Conservation (phyloP, 2,113 vertebrate species). For the Sceloporus undulatus region DNA sequence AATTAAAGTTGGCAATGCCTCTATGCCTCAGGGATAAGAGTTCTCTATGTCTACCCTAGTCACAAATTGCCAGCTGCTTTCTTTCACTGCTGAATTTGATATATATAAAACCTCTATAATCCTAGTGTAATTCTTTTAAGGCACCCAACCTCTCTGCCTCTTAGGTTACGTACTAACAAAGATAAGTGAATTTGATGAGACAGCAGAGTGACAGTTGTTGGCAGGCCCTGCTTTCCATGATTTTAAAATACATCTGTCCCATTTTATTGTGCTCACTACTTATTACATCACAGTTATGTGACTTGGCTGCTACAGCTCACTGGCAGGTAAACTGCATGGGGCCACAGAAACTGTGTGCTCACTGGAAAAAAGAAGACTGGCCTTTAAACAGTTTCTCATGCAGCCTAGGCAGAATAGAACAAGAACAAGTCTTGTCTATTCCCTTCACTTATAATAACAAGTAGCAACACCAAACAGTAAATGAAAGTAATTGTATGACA, state of each 20-base stretch:
- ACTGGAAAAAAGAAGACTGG: slow-evolving; percentile 35
- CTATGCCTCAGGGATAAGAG: neutral
- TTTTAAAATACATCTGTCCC: slow-evolving; percentile 61
- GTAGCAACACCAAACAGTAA: neutral
- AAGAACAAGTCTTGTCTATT: neutral
- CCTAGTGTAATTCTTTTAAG: slow-evolving; percentile 53
- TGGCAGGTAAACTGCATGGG: neutral
- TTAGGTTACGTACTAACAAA: slow-evolving; percentile 66
- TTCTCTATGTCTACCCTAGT: neutral
- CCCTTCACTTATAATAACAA: slow-evolving; percentile 10
- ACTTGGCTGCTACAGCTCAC: slow-evolving; percentile 54
- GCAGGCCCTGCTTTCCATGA: slow-evolving; percentile 53
- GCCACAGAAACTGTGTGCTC: slow-evolving; percentile 43
- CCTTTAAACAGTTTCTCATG: slow-evolving; percentile 37
- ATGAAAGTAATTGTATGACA: neutral
- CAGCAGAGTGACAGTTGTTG: slow-evolving; percentile 61
- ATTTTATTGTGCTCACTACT: slow-evolving; percentile 52
- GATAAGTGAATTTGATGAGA: slow-evolving; percentile 63
- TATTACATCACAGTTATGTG: slow-evolving; percentile 64
- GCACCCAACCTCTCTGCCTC: slow-evolving; percentile 53
- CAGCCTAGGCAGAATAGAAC: neutral
- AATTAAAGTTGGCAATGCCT: neutral
- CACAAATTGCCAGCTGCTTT: neutral
- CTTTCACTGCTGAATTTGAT: slow-evolving; percentile 18
- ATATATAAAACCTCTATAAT: slow-evolving; percentile 43